A percentile compares a stretch with the other conserved stretches of the same genome.
phyloP scores from a whole-genome alignment of 2,113 vertebrate species.

The Lepisosteus oculatus region DNA sequence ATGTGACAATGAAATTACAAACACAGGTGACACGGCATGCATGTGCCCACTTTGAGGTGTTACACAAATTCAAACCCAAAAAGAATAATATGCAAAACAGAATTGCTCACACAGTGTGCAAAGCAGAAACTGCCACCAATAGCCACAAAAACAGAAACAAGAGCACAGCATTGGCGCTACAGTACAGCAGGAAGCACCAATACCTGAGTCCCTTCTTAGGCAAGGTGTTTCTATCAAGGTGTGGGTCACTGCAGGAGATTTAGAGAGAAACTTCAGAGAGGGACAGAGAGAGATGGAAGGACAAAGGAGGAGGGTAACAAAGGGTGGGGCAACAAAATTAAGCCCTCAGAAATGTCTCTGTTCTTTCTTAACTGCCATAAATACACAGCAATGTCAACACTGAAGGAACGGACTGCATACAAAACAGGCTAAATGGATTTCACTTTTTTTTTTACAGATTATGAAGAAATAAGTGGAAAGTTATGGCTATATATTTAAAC shows the following conservation, averaged over 20 bases:
- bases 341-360: not conserved
- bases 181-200: constrained; percentile 63
- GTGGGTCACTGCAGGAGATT: constrained; percentile 84
- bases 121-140: constrained; percentile 10
- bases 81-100: not conserved
- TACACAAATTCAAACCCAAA: not conserved
- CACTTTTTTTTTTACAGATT: too few relatives aligned
- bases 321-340: not conserved
- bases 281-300: constrained; percentile 21
- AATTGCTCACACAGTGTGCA: not conserved
- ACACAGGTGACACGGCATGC: not conserved
- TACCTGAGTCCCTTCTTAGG: constrained; percentile 98
- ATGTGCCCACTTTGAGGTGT: not conserved
- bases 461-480: too few relatives aligned
- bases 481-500: too few relatives aligned
- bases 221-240: constrained; percentile 98
- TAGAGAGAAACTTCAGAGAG: constrained; percentile 81
- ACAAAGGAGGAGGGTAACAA: constrained; percentile 18
- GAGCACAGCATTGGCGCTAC: constrained; percentile 58
- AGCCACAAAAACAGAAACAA: constrained; percentile 37
- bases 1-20: not conserved
- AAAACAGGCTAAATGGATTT: too few relatives aligned
- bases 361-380: too few relatives aligned
- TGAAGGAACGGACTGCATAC: too few relatives aligned
- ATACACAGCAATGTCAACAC: too few relatives aligned